These are phyloP conservation scores for Latrodectus elegans DNA, from an alignment of 2,888 invertebrate genomes.

Conservation along the genomic window DNA sequence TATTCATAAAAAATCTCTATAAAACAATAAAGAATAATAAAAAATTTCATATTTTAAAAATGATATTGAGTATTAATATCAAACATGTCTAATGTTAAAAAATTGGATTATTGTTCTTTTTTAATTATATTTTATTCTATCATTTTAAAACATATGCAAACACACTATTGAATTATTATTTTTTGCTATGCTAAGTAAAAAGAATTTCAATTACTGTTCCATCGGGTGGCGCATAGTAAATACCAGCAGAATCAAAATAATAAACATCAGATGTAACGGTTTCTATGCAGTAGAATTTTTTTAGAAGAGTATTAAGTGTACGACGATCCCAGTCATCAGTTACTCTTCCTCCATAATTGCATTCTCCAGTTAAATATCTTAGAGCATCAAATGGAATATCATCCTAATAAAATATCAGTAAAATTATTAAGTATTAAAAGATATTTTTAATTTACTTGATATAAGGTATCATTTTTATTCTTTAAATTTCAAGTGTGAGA, in stretches of 20 bases:
- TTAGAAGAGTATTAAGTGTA: constrained; percentile 76
- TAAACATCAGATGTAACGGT: constrained; percentile 73
- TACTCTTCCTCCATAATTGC: constrained; percentile 78
- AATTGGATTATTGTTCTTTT: too few relatives aligned
- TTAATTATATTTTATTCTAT: too few relatives aligned
- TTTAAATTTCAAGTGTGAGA: too few relatives aligned
- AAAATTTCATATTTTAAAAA: too few relatives aligned
- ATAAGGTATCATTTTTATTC: too few relatives aligned
- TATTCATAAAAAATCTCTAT: too few relatives aligned
- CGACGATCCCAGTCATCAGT: constrained; percentile 77
- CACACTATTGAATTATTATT: background rate
- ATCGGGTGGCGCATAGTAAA: constrained; percentile 74
- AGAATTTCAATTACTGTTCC: constrained; percentile 73
- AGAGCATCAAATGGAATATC: constrained; percentile 76
- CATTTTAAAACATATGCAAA: background rate
- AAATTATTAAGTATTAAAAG: background rate
- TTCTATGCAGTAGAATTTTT: constrained; percentile 75
- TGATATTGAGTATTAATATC: too few relatives aligned
- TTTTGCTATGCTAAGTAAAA: background rate
- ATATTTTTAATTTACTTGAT: too few relatives aligned
- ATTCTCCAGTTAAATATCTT: constrained; percentile 77
- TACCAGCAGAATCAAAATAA: constrained; percentile 74
- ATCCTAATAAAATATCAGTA: constrained; percentile 71
- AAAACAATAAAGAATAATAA: too few relatives aligned
- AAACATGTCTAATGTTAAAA: too few relatives aligned